Evolutionary conservation across 1,140 invertebrate genomes (phyloP).

Genomic region (Sitobion miscanthi): DNA sequence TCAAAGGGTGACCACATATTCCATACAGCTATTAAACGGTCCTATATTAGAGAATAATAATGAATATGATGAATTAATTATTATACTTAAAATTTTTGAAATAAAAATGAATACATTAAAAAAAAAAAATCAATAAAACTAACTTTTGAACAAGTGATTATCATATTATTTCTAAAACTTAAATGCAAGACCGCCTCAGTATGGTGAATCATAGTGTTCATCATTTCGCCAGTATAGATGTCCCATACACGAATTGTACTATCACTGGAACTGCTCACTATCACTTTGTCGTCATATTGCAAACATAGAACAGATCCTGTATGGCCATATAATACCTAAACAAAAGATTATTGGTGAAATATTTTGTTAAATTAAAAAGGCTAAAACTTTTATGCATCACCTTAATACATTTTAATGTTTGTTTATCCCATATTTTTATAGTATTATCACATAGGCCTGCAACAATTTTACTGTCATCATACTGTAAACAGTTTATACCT

Average conservation of each 20-base stretch:
- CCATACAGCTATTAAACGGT: slow-evolving; percentile 99
- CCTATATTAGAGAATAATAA: slow-evolving; percentile 67
- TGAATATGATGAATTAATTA: slow-evolving; percentile 22
- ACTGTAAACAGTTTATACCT: slow-evolving; percentile 98
- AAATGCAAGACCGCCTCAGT: slow-evolving; percentile 99
- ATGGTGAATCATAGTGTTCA: slow-evolving; percentile 98
- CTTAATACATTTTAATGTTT: slow-evolving; percentile 87
- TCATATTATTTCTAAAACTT: slow-evolving; percentile 97
- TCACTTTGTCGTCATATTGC: slow-evolving; percentile 98
- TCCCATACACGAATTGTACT: slow-evolving; percentile 95
- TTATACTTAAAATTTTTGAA: background rate
- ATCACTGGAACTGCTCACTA: slow-evolving; percentile 97
- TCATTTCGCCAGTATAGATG: slow-evolving; percentile 85
- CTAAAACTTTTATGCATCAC: slow-evolving; percentile 62
- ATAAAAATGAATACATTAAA: background rate
- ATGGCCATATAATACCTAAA: slow-evolving; percentile 88
- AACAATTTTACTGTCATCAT: slow-evolving; percentile 98
- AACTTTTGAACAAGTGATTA: slow-evolving; percentile 99
- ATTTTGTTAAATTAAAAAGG: background rate
- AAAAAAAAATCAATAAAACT: slow-evolving; percentile 57
- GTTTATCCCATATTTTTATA: slow-evolving; percentile 97
- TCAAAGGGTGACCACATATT: slow-evolving; percentile 98
- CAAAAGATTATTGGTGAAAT: background rate
- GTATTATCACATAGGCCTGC: slow-evolving; percentile 98
- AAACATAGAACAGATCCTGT: slow-evolving; percentile 98